Conservation (phyloP, 1,140 invertebrate genomes). For the Panagrolaimus sp. region DNA sequence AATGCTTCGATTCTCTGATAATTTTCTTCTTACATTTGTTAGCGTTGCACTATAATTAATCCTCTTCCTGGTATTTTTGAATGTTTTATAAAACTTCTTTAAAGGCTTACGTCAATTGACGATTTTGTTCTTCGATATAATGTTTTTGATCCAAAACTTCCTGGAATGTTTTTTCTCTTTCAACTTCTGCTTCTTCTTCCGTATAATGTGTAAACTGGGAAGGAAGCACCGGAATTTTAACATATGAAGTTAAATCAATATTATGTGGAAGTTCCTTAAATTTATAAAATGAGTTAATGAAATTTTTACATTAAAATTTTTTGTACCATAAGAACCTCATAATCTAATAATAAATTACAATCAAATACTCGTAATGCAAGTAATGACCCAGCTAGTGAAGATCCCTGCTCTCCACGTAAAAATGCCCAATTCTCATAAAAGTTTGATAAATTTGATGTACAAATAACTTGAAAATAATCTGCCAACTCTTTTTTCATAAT, state of each 20-base stretch:
- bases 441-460: background rate
- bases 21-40: background rate
- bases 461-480: constrained; percentile 9
- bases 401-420: background rate
- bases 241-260: constrained; percentile 7
- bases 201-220: constrained; percentile 6
- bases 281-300: background rate
- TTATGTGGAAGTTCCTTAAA: constrained; percentile 2
- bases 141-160: constrained; percentile 13
- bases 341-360: constrained; percentile 15
- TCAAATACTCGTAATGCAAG: constrained; percentile 11
- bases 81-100: background rate
- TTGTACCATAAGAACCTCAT: constrained; percentile 11
- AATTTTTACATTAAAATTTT: background rate
- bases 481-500: constrained; percentile 16
- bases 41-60: background rate
- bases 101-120: constrained; percentile 1
- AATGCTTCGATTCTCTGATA: background rate
- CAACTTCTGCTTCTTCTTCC: constrained; percentile 13
- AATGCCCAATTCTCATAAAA: constrained; percentile 1
- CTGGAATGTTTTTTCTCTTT: constrained; percentile 1
- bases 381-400: background rate
- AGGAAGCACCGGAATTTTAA: background rate
- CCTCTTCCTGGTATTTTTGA: background rate
- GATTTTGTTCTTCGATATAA: constrained; percentile 8